These are phyloP conservation scores for Lepus americanus DNA, from an alignment of 2,113 vertebrate genomes.

Conservation along the genomic window DNA sequence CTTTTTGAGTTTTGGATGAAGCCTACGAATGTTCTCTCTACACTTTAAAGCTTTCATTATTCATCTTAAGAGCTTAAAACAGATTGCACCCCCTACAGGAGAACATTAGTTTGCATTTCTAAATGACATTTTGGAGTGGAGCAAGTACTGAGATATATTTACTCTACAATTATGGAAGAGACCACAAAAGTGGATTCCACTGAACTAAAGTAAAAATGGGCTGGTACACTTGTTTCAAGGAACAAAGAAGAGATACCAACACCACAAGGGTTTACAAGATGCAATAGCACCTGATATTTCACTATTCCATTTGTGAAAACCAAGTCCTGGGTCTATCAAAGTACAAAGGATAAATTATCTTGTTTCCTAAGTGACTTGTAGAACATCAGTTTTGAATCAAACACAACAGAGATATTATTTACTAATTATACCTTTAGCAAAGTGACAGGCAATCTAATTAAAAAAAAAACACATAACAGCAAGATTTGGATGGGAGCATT, in stretches of 20 bases:
- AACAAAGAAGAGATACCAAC: not conserved
- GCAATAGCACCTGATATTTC: not conserved
- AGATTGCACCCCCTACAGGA: conserved; percentile 45
- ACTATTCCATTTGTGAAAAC: not conserved
- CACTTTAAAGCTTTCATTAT: conserved; percentile 6
- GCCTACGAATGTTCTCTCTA: not conserved
- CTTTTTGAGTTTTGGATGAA: not conserved
- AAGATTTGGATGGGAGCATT: conserved; percentile 6
- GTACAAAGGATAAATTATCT: conserved; percentile 18
- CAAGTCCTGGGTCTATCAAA: conserved; percentile 14
- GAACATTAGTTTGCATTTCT: conserved; percentile 64
- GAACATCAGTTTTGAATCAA: conserved; percentile 50
- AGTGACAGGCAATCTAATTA: conserved; percentile 38
- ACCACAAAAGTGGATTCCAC: conserved; percentile 9
- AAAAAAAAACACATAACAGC: conserved; percentile 54
- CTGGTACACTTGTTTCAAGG: not conserved
- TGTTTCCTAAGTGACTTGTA: conserved; percentile 31
- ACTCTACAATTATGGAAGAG: conserved; percentile 13
- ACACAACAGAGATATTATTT: conserved; percentile 27
- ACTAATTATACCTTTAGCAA: conserved; percentile 50
- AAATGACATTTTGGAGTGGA: conserved; percentile 36
- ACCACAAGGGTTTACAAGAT: not conserved
- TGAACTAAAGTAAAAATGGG: conserved; percentile 46
- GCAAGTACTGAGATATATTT: conserved; percentile 51
- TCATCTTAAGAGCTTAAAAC: conserved; percentile 58